Evolutionary conservation across 1,140 invertebrate genomes (phyloP).

Genomic region (Linepithema humile): DNA sequence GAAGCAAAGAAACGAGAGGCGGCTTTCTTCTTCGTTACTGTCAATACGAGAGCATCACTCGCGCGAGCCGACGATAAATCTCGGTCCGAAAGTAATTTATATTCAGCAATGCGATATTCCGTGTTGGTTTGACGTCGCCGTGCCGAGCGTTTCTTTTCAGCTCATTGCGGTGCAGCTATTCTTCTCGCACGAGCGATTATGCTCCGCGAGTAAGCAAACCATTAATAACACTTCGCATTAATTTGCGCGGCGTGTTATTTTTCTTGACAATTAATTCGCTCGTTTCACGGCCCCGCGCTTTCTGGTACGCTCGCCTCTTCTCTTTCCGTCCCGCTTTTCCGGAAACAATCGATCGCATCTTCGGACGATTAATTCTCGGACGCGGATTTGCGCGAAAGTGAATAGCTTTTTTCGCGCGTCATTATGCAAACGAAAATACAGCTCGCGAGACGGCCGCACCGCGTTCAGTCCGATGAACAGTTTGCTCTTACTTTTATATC

Average conservation of each 20-base stretch:
- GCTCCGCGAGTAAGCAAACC: constrained; percentile 37
- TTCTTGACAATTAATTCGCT: constrained; percentile 54
- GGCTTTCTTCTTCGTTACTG: constrained; percentile 11
- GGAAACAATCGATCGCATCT: constrained; percentile 48
- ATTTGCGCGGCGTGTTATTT: constrained; percentile 49
- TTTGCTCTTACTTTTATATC: constrained; percentile 29
- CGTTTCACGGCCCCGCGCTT: neutral
- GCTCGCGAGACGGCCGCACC: neutral
- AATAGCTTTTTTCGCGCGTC: constrained; percentile 42
- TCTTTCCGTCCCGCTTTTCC: constrained; percentile 1
- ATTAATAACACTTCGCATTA: constrained; percentile 52
- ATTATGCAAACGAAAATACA: constrained; percentile 50
- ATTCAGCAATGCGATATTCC: constrained; percentile 18
- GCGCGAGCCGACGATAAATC: constrained; percentile 32
- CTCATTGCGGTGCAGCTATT: constrained; percentile 12
- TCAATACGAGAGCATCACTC: neutral
- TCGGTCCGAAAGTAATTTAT: constrained; percentile 34
- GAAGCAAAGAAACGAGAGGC: neutral
- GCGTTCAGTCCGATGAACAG: neutral
- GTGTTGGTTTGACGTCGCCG: constrained; percentile 10
- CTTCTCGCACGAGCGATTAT: constrained; percentile 32
- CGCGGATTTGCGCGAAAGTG: constrained; percentile 28
- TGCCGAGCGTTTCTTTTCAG: neutral
- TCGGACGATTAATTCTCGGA: constrained; percentile 28
- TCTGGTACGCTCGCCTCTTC: neutral